Evolutionary conservation across 2,797 vertebrate species (phyloP).

Genomic region (Hippopotamyrus pictus): DNA sequence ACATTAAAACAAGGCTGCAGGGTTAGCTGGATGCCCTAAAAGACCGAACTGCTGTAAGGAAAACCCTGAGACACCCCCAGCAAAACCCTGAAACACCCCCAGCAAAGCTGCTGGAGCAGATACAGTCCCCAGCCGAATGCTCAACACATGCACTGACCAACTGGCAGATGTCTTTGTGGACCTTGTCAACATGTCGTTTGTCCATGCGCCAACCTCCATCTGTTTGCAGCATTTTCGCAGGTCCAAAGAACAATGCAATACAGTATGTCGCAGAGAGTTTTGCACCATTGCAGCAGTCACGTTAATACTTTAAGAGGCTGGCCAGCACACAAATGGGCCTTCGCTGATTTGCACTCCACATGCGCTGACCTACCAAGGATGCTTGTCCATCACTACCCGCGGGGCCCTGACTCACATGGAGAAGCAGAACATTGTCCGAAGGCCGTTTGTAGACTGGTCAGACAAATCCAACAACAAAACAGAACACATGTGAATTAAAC

Average conservation of each 20-base stretch:
- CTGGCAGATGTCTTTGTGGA: not conserved
- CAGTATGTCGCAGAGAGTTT: not conserved
- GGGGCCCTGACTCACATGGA: not conserved
- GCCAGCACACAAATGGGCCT: not conserved
- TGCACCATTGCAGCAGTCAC: not conserved
- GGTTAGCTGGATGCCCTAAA: slow-evolving; percentile 66
- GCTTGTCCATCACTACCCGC: not conserved
- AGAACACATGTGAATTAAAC: not conserved
- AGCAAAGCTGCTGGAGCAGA: not conserved
- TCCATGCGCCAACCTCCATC: not conserved
- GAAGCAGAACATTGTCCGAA: not conserved
- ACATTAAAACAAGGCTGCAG: slow-evolving; percentile 73
- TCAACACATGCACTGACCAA: not conserved
- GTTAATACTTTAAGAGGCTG: not conserved
- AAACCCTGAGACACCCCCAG: not conserved
- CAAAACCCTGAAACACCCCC: not conserved
- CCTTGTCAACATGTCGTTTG: not conserved
- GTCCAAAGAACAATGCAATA: not conserved
- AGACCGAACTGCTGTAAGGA: not conserved
- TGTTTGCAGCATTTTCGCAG: not conserved
- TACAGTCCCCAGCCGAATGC: not conserved
- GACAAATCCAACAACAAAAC: not conserved
- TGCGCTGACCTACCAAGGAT: not conserved
- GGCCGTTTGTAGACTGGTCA: not conserved
- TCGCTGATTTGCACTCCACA: not conserved